Percentiles rank a stretch among this genome's conserved stretches.
Conservation (phyloP, 2,797 vertebrate genomes). For the Anomalospiza imberbis region DNA sequence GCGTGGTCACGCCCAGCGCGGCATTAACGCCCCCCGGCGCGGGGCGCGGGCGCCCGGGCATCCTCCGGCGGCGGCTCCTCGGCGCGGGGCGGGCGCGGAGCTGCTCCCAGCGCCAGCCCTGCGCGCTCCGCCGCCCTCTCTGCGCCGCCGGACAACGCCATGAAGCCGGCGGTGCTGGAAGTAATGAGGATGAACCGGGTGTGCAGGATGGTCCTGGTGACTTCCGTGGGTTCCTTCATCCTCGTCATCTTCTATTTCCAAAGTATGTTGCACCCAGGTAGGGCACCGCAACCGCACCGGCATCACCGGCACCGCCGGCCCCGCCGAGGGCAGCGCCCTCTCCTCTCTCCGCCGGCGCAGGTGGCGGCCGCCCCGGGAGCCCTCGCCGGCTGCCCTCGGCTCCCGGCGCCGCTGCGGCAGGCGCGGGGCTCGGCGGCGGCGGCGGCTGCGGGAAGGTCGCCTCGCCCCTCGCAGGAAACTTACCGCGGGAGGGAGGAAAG, state of each 20-base stretch:
- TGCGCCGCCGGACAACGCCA: constrained; percentile 71
- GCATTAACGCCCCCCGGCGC: constrained; percentile 60
- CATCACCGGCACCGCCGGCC: background rate
- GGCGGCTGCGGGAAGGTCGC: background rate
- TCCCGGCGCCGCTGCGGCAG: background rate
- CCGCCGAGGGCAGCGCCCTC: background rate
- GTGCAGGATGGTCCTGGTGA: constrained; percentile 94
- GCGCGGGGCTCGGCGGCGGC: background rate
- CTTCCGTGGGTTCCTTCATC: constrained; percentile 96
- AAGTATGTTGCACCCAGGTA: constrained; percentile 99
- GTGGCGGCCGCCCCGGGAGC: background rate
- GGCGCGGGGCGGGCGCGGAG: background rate
- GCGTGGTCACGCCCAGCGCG: constrained; percentile 63
- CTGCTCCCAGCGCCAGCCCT: background rate
- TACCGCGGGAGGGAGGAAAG: background rate
- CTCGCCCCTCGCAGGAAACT: background rate
- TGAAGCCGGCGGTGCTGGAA: constrained; percentile 92
- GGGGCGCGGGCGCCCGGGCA: constrained; percentile 34
- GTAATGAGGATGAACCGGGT: constrained; percentile 97
- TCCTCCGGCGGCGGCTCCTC: background rate
- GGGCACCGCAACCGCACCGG: constrained; percentile 57
- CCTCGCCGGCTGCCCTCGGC: background rate
- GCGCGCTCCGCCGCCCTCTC: background rate
- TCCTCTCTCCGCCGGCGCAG: background rate
- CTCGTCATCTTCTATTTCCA: constrained; percentile 99